Evolutionary conservation across 1,140 invertebrate species (phyloP).

Genomic region (Drosophila equinoxialis): DNA sequence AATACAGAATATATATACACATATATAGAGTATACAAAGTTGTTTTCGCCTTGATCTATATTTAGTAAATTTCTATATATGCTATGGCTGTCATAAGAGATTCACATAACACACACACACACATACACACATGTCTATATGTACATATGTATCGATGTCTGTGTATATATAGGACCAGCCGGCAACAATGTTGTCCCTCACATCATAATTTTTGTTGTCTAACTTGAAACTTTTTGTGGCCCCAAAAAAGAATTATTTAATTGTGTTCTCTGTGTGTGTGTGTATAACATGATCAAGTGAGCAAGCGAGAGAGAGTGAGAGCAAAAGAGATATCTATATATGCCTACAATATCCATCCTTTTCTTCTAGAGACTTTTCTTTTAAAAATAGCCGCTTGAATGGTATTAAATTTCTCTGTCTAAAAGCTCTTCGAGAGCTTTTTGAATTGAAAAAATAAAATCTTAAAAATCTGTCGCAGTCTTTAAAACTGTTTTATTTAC

Average conservation of each 20-base stretch:
- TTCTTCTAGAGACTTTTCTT: conserved; percentile 3
- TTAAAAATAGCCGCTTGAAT: conserved; percentile 10
- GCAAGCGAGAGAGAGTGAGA: not conserved
- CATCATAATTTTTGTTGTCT: conserved; percentile 3
- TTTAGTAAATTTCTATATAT: conserved; percentile 50
- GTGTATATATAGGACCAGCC: not conserved
- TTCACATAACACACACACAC: not conserved
- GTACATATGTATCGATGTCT: not conserved
- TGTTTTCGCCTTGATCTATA: conserved; percentile 68
- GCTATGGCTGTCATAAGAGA: conserved; percentile 55
- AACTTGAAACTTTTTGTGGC: not conserved
- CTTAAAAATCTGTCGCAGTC: not conserved
- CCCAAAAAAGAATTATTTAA: conserved; percentile 10
- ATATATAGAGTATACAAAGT: conserved; percentile 16
- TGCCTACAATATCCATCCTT: conserved; percentile 3
- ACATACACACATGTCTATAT: not conserved
- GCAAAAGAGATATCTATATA: not conserved
- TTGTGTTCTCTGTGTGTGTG: not conserved
- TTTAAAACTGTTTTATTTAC: not conserved
- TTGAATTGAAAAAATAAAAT: not conserved
- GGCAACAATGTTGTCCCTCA: conserved; percentile 11
- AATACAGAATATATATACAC: too few species aligned
- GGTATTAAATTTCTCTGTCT: conserved; percentile 11
- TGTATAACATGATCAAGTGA: too few species aligned
- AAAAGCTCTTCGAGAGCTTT: conserved; percentile 1